phyloP scores from a whole-genome alignment of 2,113 vertebrate species.

The Agapornis roseicollis region DNA sequence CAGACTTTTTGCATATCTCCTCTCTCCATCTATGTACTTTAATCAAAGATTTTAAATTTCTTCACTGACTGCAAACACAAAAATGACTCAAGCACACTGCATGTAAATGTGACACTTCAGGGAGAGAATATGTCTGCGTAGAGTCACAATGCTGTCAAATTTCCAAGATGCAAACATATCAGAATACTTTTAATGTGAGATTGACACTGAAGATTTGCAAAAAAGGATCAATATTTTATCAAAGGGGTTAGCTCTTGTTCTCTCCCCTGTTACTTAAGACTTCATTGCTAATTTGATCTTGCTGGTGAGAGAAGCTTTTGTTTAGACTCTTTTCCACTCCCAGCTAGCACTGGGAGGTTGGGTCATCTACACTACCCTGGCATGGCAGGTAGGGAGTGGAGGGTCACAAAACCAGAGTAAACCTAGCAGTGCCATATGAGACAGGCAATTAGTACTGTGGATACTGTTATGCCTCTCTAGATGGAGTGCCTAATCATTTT shows the following conservation, averaged over 20 bases:
- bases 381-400: not conserved
- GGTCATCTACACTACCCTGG: not conserved
- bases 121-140: not conserved
- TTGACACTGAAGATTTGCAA: not conserved
- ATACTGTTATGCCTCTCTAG: not conserved
- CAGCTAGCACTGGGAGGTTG: rapidly evolving
- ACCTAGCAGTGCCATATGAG: not conserved
- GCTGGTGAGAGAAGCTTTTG: not conserved
- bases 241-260: not conserved
- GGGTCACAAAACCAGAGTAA: not conserved
- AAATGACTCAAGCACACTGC: not conserved
- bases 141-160: not conserved
- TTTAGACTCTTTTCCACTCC: not conserved
- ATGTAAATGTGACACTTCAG: not conserved
- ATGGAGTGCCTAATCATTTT: not conserved
- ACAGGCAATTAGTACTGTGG: not conserved
- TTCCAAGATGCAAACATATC: not conserved
- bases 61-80: not conserved
- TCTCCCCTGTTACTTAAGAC: not conserved
- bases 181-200: not conserved
- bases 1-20: not conserved
- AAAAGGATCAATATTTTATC: not conserved
- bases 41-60: not conserved
- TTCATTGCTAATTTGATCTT: not conserved
- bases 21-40: not conserved